Percentiles rank a stretch among this genome's conserved stretches.
These are phyloP conservation scores for Calyptommatus sinebrachiatus DNA, from an alignment of 2,113 vertebrate genomes.

Conservation along the genomic window DNA sequence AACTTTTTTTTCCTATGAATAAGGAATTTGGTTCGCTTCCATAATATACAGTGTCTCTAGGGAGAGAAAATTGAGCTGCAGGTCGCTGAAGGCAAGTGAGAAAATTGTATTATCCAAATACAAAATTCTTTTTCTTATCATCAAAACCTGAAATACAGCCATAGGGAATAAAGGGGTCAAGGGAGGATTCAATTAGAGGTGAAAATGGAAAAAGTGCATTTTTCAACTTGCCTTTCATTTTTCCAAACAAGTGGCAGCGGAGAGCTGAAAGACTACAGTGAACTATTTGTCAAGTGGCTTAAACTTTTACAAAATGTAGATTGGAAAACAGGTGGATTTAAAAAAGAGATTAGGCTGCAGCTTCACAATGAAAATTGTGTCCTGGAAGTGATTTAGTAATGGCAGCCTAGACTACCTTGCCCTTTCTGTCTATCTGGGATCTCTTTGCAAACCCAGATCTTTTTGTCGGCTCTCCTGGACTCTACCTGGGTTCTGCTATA, in stretches of 20 bases:
- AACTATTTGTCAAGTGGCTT: constrained; percentile 56
- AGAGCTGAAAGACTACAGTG: constrained; percentile 45
- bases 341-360: constrained; percentile 26
- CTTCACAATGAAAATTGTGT: too few relatives aligned
- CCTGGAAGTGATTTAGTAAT: too few relatives aligned
- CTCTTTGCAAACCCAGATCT: too few relatives aligned
- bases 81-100: constrained; percentile 75
- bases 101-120: constrained; percentile 78
- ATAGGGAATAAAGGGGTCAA: constrained; percentile 68
- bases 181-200: constrained; percentile 73
- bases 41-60: constrained; percentile 70
- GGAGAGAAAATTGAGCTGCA: constrained; percentile 77
- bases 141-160: constrained; percentile 70
- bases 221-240: constrained; percentile 68
- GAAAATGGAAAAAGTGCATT: constrained; percentile 73
- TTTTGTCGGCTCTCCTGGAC: too few relatives aligned
- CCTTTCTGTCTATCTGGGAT: too few relatives aligned
- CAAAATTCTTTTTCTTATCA: constrained; percentile 74
- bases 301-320: constrained; percentile 24
- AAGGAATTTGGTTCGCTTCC: constrained; percentile 74
- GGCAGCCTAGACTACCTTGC: too few relatives aligned
- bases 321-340: constrained; percentile 32
- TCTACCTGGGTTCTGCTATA: too few relatives aligned
- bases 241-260: constrained; percentile 65
- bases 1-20: constrained; percentile 75